Conservation (phyloP, 2,888 invertebrate species). For the Pecten maximus region DNA sequence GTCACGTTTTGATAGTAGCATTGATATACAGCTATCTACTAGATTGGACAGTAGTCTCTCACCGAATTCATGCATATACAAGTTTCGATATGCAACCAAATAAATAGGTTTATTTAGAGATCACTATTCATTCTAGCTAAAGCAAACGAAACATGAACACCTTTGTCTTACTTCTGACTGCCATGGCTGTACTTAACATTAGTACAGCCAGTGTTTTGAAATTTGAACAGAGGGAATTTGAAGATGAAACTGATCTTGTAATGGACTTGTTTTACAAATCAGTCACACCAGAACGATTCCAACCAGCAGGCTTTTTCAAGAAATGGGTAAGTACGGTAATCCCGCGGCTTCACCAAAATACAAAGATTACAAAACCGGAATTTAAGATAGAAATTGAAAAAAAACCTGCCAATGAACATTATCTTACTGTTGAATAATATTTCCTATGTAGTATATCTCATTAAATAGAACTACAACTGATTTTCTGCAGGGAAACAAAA, state of each 20-base stretch:
- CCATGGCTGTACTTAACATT: neutral
- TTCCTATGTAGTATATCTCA: no score
- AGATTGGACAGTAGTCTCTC: no score
- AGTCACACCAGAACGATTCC: neutral
- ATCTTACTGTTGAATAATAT: no score
- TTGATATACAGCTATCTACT: no score
- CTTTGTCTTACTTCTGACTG: neutral
- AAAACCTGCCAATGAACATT: no score
- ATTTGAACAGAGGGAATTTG: neutral
- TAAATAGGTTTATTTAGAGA: neutral
- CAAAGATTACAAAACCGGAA: no score
- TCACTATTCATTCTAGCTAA: neutral
- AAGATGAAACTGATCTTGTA: neutral
- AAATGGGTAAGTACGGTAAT: neutral
- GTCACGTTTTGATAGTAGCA: no score
- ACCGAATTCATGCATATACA: no score
- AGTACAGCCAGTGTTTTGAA: neutral
- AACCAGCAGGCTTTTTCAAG: neutral
- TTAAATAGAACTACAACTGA: no score
- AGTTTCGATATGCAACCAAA: no score
- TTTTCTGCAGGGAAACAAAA: neutral
- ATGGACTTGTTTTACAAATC: neutral
- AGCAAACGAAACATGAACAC: neutral
- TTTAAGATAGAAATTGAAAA: no score
- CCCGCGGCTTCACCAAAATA: no score